Evolutionary conservation across 2,888 invertebrate genomes (phyloP).

Genomic region (Chrysolina americana): DNA sequence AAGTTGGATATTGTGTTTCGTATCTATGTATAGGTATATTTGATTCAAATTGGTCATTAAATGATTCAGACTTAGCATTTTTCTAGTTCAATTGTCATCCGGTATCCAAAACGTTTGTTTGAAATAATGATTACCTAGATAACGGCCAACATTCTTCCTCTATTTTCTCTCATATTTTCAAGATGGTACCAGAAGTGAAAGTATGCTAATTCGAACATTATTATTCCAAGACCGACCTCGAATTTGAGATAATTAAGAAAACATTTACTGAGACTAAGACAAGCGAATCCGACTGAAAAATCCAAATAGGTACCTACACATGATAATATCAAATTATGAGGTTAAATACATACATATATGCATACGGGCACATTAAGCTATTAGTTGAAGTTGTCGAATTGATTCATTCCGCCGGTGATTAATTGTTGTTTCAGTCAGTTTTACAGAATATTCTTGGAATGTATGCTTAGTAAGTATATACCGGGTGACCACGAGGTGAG

Average conservation of each 20-base stretch:
- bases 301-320: neutral
- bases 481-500: no score
- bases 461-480: no score
- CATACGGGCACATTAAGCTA: neutral
- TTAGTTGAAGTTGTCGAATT: no score
- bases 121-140: conserved; percentile 1
- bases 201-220: conserved; percentile 47
- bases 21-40: no score
- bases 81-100: neutral
- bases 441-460: no score
- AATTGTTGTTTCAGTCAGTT: no score
- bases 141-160: neutral
- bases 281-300: neutral
- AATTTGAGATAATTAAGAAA: conserved; percentile 30
- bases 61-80: no score
- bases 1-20: no score
- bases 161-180: conserved; percentile 24
- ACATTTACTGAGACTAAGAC: neutral
- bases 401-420: no score
- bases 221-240: conserved; percentile 43
- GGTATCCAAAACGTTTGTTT: neutral
- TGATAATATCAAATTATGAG: neutral
- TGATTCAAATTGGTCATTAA: no score
- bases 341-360: neutral
- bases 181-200: conserved; percentile 41